Evolutionary conservation across 2,113 vertebrate genomes (phyloP), one percentile per base, ranked within the genome.

Genomic region (Actenoides lindsayi): DNA sequence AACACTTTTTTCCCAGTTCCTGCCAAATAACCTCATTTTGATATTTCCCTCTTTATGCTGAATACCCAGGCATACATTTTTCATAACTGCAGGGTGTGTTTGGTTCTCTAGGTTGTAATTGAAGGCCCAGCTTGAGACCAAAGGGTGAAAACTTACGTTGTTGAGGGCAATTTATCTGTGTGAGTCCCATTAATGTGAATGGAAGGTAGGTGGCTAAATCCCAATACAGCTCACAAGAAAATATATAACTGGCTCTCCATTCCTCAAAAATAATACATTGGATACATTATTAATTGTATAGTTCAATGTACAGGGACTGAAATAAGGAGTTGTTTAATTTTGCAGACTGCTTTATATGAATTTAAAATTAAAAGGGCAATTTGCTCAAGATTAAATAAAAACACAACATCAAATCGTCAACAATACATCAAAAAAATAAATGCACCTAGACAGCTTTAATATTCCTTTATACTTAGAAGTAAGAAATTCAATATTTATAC

Each of bases 1-100:
- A 87, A 54, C 20, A 30, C 57, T 64, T 94, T 74, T 83, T 50
- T 28, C 60, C 56, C 39, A 67, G 71, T 89, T 91, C 57, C 80
- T 88, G 75, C 31, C 63, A 94, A 97, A 96, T 92, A 96, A 75
- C 70, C 74, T 87, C 78, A 87, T 94, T 96, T 89, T 83, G 74
- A 62, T 88, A 94, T 94, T 93, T 89, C 27, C 41, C 25, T 93
- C 78, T 90, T 94, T 79, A 84, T 93, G 83, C 65, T 73, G 75
- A 92, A 77, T 51, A 67, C 78, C 59, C 91, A 92, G 44, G n/a
- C 65, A 76, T 59, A 60, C 3, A 5, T 92, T 90, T 94, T 94
- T 89, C 70, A 27, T 91, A 86, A 91, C 91, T 83, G 86, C 90
- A 93, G 86, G 87, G 84, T 91, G 53, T 69, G 71, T 83, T 94